These are phyloP conservation scores for Drosophila persimilis DNA, from an alignment of 1,140 invertebrate species.

Conservation along the genomic window DNA sequence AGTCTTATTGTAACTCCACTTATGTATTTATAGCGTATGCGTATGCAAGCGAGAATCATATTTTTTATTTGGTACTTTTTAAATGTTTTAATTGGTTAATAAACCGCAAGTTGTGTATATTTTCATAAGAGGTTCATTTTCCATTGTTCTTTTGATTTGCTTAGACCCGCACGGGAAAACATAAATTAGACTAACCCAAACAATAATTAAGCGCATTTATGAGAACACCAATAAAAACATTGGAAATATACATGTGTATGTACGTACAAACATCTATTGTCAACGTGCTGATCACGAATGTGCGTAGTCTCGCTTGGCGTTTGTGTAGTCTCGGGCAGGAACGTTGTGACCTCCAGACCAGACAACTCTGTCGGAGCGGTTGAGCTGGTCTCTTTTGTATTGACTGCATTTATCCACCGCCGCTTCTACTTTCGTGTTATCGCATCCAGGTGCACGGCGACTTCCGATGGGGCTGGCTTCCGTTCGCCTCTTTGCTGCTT, in stretches of 20 bases:
- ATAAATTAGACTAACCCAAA: constrained; percentile 37
- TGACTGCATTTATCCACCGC: constrained; percentile 29
- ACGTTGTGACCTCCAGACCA: constrained; percentile 85
- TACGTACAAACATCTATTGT: not conserved
- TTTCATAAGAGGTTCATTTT: constrained; percentile 48
- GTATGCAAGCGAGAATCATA: constrained; percentile 13
- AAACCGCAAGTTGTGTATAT: constrained; percentile 58
- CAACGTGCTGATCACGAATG: no score
- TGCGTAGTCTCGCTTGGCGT: no score
- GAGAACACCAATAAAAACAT: constrained; percentile 53
- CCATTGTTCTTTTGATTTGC: constrained; percentile 38
- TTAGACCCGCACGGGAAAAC: constrained; percentile 39
- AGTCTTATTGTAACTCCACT: no score
- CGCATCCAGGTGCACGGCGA: constrained; percentile 33
- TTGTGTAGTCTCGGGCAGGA: no score
- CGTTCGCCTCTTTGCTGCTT: constrained; percentile 17
- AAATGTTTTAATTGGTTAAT: constrained; percentile 52
- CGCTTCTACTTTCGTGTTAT: constrained; percentile 35
- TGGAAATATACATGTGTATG: constrained; percentile 44
- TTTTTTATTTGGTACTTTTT: constrained; percentile 53
- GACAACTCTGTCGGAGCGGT: constrained; percentile 75
- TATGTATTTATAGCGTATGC: no score
- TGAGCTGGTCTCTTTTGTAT: constrained; percentile 37
- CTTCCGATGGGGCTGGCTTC: constrained; percentile 31
- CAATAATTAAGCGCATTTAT: constrained; percentile 64